A percentile compares a stretch with the other conserved stretches of the same genome.
Conservation (phyloP, 2,888 invertebrate species). For the Epirrhoe alternata region DNA sequence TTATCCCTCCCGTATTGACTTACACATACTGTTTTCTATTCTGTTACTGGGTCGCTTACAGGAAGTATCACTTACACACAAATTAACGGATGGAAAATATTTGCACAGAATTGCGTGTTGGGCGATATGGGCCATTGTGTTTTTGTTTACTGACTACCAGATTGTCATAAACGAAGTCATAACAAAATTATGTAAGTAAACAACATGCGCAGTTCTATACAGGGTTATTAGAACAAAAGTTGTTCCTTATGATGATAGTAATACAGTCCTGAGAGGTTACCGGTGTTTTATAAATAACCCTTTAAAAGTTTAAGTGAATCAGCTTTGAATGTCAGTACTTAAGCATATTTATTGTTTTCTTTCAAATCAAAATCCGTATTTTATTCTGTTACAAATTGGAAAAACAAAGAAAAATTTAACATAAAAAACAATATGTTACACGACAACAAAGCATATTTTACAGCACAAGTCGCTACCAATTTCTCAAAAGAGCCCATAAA, state of each 20-base stretch:
- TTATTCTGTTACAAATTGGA: not conserved
- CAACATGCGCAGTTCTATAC: too few species aligned
- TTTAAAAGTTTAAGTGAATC: too few species aligned
- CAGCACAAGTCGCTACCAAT: constrained; percentile 35
- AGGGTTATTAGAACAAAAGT: too few species aligned
- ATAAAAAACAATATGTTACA: constrained; percentile 28
- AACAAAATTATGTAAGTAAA: not conserved
- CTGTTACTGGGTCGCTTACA: constrained; percentile 37
- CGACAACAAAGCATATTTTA: constrained; percentile 38
- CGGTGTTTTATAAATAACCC: too few species aligned
- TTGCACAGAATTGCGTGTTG: constrained; percentile 47
- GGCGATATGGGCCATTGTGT: constrained; percentile 26
- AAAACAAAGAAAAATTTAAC: constrained; percentile 1
- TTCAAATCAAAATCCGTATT: not conserved
- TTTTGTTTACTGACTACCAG: not conserved
- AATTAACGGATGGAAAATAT: constrained; percentile 64
- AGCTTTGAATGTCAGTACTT: too few species aligned
- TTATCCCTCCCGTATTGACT: constrained; percentile 65
- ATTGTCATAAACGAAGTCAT: not conserved
- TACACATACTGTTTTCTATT: constrained; percentile 53
- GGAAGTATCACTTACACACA: constrained; percentile 67
- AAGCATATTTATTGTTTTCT: not conserved
- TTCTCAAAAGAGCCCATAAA: constrained; percentile 43
- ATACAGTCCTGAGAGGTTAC: too few species aligned
- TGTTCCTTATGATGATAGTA: too few species aligned